A percentile compares a stretch with the other conserved stretches of the same genome.
Conservation (phyloP, 2,797 vertebrate genomes). For the Staurois parvus region DNA sequence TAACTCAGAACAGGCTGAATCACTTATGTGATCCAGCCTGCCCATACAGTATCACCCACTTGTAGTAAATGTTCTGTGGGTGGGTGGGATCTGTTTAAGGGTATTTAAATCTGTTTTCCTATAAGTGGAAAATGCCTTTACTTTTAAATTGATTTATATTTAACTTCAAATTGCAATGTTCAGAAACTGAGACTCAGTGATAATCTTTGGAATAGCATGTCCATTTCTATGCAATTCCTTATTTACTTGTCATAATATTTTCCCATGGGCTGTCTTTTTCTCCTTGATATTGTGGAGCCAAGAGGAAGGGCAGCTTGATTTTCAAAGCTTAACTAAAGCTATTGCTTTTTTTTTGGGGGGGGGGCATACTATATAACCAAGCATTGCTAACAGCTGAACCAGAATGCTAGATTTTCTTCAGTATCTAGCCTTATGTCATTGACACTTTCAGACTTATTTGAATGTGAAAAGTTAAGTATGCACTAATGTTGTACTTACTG, state of each 20-base stretch:
- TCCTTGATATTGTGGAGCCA: not conserved
- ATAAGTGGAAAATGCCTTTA: too few relatives aligned
- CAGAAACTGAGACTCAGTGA: not conserved
- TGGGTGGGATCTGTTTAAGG: too few relatives aligned
- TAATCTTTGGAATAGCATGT: not conserved
- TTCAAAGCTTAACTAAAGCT: not conserved
- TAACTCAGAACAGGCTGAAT: too few relatives aligned
- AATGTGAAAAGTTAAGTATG: not conserved
- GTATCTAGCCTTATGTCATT: not conserved
- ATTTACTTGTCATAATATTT: constrained; percentile 20
- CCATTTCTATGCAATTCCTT: not conserved
- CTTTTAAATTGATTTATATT: too few relatives aligned
- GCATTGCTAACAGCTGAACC: not conserved
- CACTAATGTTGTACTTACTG: too few relatives aligned
- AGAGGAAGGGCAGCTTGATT: constrained; percentile 25
- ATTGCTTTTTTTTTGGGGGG: not conserved
- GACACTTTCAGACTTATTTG: not conserved
- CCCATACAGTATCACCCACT: too few relatives aligned
- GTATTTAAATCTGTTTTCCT: too few relatives aligned
- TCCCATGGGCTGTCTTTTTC: constrained; percentile 8
- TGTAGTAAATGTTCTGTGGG: too few relatives aligned
- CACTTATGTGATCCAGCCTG: too few relatives aligned
- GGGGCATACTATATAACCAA: not conserved
- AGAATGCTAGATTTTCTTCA: not conserved
- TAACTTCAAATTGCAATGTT: not conserved